Base-by-base conservation (phyloP, 2,888 invertebrate species). In the Crocallis elinguaria region DNA sequence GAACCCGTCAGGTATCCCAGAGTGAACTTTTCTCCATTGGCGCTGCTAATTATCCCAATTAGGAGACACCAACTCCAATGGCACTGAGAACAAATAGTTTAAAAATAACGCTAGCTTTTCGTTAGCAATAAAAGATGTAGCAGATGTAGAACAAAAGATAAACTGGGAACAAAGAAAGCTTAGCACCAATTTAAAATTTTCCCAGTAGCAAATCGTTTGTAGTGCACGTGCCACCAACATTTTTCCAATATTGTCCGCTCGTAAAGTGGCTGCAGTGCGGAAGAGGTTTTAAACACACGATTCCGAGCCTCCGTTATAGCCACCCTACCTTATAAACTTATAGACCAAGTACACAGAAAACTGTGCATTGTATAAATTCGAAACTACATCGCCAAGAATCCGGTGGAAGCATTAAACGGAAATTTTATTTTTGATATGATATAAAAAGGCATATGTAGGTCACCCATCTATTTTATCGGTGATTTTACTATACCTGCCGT, bases 1-100 rank as follows among this genome's bases (percentile, higher is more conserved):
- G 97, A 96, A 3, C 97, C 97, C 1, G 97, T 97, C 62, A 97
- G 88, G 82, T 97, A 97, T 39, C 97, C 97, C 57, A 97, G 89
- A 13, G 94, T 95, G 79, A 96, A 96, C 39, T 93, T 93, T 67
- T 95, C 88, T 23, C 79, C 84, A 11, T 62, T 66, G 14, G 80
- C 71, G 46, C 65, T 73, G 49, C 70, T 72, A 33, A 81, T 46
- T 30, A 64, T 60, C 39, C 78, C 63, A 27, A 77, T 49, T 45
- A 88, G 62, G 57, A 82, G 58, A 46, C 74, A 81, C 79, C 79
- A 84, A 61, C 78, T 82, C 78, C 82, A 82, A 51, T 78, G 75
- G 75, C 79, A 83, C 90, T 90, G 80, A n/a, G 29, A 71, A 78
- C 38, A 78, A 77, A 67, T 1, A 44, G 39, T 5, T 39, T 8